Evolutionary conservation across 2,113 vertebrate genomes (phyloP).

Genomic region (Tursiops truncatus): DNA sequence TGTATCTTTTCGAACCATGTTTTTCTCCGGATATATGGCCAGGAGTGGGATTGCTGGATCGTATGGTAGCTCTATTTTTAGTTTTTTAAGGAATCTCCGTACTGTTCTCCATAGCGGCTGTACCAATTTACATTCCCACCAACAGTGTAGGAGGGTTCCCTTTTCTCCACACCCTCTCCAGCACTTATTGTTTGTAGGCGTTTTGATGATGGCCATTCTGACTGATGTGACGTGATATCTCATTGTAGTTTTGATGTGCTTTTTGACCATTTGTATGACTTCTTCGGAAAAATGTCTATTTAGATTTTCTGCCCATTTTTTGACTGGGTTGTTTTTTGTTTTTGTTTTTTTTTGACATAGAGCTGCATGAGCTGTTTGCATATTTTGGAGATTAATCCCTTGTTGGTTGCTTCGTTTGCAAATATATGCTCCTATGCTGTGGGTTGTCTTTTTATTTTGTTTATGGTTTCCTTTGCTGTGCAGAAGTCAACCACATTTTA

Average conservation of each 20-base stretch:
- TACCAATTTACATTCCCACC: background rate
- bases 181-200: background rate
- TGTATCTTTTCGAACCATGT: background rate
- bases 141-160: background rate
- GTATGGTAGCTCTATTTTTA: background rate
- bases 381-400: background rate
- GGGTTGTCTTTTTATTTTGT: background rate
- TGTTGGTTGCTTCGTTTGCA: background rate
- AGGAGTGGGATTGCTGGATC: background rate
- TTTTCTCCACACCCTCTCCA: background rate
- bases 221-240: background rate
- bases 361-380: background rate
- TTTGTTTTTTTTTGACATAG: background rate
- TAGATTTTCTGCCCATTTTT: background rate
- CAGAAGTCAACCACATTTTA: background rate
- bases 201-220: background rate
- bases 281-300: background rate
- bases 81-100: background rate
- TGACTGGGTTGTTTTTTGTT: background rate
- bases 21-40: background rate
- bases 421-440: background rate
- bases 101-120: background rate
- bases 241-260: background rate
- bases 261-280: background rate
- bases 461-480: background rate